phyloP scores from a whole-genome alignment of 2,113 vertebrate genomes.

The Tichodroma muraria region DNA sequence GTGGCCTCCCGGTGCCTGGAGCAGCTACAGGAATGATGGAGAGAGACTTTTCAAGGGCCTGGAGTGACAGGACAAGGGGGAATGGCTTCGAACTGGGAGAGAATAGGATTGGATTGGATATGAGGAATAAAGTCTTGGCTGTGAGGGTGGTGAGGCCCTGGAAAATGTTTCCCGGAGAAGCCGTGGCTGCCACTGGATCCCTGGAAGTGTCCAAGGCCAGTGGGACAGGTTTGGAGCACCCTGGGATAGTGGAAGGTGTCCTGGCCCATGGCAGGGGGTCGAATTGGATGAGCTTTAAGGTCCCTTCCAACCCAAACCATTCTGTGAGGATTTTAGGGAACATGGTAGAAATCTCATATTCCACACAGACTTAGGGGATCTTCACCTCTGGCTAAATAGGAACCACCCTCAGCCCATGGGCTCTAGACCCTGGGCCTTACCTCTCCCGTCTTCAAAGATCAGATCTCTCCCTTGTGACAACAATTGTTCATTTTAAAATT shows the following conservation, averaged over 20 bases:
- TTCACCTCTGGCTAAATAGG: neutral
- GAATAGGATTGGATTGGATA: neutral
- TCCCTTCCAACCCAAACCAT: neutral
- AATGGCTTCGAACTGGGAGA: neutral
- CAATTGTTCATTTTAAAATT: neutral
- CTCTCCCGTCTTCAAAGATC: neutral
- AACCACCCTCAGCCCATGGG: neutral
- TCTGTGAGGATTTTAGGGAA: neutral
- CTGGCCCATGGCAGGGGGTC: neutral
- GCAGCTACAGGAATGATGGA: neutral
- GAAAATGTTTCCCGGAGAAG: fast-evolving
- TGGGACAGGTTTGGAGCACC: fast-evolving
- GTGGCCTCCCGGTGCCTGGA: neutral
- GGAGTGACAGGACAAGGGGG: neutral
- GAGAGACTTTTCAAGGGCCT: neutral
- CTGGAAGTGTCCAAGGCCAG: neutral
- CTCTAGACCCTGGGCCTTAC: neutral
- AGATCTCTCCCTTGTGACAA: neutral
- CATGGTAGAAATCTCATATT: fast-evolving
- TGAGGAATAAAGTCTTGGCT: neutral
- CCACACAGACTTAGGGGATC: neutral
- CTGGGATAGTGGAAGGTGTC: neutral
- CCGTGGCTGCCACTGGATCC: neutral
- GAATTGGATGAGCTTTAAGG: fast-evolving
- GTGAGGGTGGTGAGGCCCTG: neutral